A percentile compares a stretch with the other conserved stretches of the same genome.
Evolutionary conservation across 1,140 invertebrate genomes (phyloP).

Genomic region (Chelonus insularis): DNA sequence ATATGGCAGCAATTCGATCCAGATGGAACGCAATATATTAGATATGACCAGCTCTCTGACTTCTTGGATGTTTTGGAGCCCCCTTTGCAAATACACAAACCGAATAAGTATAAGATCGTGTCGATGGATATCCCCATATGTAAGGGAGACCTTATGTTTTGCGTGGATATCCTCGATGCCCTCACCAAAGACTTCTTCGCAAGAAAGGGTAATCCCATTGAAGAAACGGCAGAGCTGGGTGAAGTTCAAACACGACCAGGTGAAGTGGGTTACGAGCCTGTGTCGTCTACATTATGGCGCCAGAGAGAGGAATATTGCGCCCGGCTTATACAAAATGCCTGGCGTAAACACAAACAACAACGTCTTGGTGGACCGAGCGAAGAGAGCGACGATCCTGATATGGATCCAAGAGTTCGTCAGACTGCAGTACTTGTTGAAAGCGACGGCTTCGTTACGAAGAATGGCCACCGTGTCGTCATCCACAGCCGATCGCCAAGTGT

Average conservation of each 20-base stretch:
- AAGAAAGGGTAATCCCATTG: slow-evolving; percentile 89
- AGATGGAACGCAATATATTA: slow-evolving; percentile 95
- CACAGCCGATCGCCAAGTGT: slow-evolving; percentile 82
- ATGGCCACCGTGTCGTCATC: slow-evolving; percentile 86
- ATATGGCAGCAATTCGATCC: slow-evolving; percentile 99
- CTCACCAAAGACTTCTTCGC: slow-evolving; percentile 96
- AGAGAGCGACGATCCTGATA: slow-evolving; percentile 57
- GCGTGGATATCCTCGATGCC: slow-evolving; percentile 96
- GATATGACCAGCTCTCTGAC: slow-evolving; percentile 89
- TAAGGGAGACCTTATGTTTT: slow-evolving; percentile 94
- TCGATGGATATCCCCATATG: slow-evolving; percentile 98
- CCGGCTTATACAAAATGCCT: slow-evolving; percentile 91
- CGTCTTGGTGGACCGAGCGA: slow-evolving; percentile 60
- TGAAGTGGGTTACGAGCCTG: slow-evolving; percentile 86
- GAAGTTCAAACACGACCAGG: slow-evolving; percentile 78
- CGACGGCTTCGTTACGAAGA: slow-evolving; percentile 78
- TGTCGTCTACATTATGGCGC: slow-evolving; percentile 90
- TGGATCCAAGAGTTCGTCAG: slow-evolving; percentile 62
- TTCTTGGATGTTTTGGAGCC: slow-evolving; percentile 94
- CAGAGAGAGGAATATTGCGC: slow-evolving; percentile 96
- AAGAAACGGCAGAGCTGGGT: slow-evolving; percentile 81
- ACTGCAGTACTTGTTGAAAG: slow-evolving; percentile 82
- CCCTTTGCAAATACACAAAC: slow-evolving; percentile 94
- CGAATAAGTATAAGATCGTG: slow-evolving; percentile 98
- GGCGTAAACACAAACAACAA: slow-evolving; percentile 81